Evolutionary conservation across 2,797 vertebrate species (phyloP).

Genomic region (Megalops cyprinoides): DNA sequence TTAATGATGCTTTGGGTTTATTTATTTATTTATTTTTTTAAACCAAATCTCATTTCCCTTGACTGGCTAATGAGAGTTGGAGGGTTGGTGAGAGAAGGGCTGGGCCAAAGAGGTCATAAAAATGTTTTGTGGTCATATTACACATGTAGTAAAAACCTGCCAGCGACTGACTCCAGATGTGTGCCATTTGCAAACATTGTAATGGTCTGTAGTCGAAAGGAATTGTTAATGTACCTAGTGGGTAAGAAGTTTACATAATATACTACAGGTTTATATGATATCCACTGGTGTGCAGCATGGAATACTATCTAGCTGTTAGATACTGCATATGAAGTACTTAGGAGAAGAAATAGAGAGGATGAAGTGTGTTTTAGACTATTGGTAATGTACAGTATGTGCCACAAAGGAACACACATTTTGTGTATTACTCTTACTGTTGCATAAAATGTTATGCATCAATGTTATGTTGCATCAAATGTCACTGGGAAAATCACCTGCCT

Average conservation of each 20-base stretch:
- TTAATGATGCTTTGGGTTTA: conserved; percentile 69
- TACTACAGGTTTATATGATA: neutral
- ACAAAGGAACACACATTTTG: neutral
- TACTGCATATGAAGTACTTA: neutral
- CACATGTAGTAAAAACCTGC: conserved; percentile 53
- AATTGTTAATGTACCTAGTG: neutral
- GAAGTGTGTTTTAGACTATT: neutral
- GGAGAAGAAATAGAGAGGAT: neutral
- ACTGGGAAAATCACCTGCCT: conserved; percentile 45
- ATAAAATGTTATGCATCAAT: conserved; percentile 53
- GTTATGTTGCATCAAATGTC: conserved; percentile 57
- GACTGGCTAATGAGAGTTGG: conserved; percentile 63
- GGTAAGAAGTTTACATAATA: neutral
- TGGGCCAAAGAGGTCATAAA: conserved; percentile 59
- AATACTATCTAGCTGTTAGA: neutral
- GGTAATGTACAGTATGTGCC: neutral
- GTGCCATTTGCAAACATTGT: neutral
- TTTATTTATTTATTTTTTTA: conserved; percentile 54
- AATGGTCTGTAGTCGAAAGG: neutral
- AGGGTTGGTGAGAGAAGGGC: conserved; percentile 48
- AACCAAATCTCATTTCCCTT: conserved; percentile 66
- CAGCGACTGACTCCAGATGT: conserved; percentile 19
- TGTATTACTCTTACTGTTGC: neutral
- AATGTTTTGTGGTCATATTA: conserved; percentile 62
- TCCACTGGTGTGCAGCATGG: neutral